phyloP scores from a whole-genome alignment of 2,113 vertebrate genomes.

The Malaclemys terrapin region DNA sequence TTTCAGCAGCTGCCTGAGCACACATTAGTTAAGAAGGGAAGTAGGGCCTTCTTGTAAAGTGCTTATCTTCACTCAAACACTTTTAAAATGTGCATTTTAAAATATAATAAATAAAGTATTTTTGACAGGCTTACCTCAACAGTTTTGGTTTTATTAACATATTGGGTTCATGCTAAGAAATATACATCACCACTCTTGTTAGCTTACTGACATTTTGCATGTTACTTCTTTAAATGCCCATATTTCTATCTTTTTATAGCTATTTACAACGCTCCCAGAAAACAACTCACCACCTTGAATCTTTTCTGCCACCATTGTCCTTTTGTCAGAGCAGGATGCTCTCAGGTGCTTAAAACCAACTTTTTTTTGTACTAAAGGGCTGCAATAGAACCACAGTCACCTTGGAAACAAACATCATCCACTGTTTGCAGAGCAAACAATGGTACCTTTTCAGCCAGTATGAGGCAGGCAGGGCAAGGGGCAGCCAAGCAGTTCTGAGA shows the following conservation, averaged over 20 bases:
- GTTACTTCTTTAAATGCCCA: neutral
- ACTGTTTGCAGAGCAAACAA: slow-evolving; percentile 97
- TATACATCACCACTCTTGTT: neutral
- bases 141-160: neutral
- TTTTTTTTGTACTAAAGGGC: slow-evolving; percentile 75
- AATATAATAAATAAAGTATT: neutral
- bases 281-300: neutral
- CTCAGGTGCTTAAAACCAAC: slow-evolving; percentile 80
- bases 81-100: neutral
- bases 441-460: slow-evolving; percentile 90
- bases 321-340: slow-evolving; percentile 80
- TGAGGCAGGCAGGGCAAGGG: slow-evolving; percentile 86
- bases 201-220: neutral
- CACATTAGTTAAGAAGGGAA: neutral
- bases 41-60: neutral
- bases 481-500: slow-evolving; percentile 82
- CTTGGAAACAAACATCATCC: slow-evolving; percentile 90
- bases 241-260: neutral
- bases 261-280: neutral
- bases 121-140: fast-evolving
- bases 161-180: neutral
- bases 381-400: slow-evolving; percentile 81
- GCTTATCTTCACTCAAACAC: neutral
- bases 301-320: neutral
- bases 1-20: neutral